These are phyloP conservation scores for Lasioglossum morio DNA, from an alignment of 2,888 invertebrate genomes.

Conservation along the genomic window DNA sequence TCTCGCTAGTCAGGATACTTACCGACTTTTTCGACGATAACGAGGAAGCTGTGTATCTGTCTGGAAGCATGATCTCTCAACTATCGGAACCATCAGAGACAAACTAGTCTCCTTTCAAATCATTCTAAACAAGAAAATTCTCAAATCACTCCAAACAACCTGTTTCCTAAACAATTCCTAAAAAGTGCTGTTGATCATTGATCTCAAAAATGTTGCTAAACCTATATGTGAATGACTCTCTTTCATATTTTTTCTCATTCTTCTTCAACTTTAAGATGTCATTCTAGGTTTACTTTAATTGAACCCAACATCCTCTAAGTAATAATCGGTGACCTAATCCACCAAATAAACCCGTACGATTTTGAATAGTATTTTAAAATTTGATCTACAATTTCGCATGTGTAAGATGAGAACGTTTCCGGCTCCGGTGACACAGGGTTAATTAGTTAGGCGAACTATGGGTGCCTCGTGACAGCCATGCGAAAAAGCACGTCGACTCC, in stretches of 20 bases:
- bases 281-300: too few relatives aligned
- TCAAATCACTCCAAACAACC: neutral
- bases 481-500: conserved; percentile 59
- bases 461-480: neutral
- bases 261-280: too few relatives aligned
- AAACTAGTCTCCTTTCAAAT: neutral
- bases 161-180: neutral
- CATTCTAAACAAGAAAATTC: neutral
- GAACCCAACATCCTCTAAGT: too few relatives aligned
- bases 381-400: neutral
- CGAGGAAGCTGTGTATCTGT: neutral
- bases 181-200: neutral
- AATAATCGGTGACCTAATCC: too few relatives aligned
- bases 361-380: too few relatives aligned
- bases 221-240: neutral
- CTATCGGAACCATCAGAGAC: neutral
- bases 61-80: neutral
- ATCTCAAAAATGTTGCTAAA: too few relatives aligned
- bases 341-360: too few relatives aligned
- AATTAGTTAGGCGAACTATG: neutral
- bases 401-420: neutral
- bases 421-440: neutral
- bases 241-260: neutral
- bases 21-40: neutral
- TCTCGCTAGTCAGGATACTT: neutral